Evolutionary conservation across 2,113 vertebrate genomes (phyloP).

Genomic region (Camarhynchus parvulus): DNA sequence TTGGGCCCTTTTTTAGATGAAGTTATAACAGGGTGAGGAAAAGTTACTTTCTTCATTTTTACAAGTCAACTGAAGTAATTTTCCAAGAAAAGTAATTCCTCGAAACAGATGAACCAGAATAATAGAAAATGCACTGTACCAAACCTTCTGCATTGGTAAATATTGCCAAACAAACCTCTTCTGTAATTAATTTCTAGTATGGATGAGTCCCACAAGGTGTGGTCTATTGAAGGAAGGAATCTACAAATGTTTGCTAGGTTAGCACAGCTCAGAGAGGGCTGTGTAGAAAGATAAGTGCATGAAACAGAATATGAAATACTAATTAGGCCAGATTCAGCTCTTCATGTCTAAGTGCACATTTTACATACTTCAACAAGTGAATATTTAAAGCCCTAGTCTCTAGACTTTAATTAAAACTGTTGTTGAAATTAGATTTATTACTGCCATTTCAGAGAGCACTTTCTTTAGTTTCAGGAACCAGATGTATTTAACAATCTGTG

Average conservation of each 20-base stretch:
- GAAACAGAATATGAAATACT: neutral
- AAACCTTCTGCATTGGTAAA: neutral
- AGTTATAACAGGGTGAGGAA: slow-evolving; percentile 4
- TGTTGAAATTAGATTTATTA: slow-evolving; percentile 69
- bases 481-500: slow-evolving; percentile 67
- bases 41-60: slow-evolving; percentile 9
- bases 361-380: slow-evolving; percentile 16
- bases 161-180: neutral
- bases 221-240: neutral
- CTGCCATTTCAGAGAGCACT: slow-evolving; percentile 61
- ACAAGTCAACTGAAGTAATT: neutral
- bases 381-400: slow-evolving; percentile 40
- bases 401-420: slow-evolving; percentile 70
- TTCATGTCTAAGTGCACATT: neutral
- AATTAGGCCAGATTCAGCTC: neutral
- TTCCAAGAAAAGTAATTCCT: neutral
- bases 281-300: neutral
- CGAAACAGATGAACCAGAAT: neutral
- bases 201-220: neutral
- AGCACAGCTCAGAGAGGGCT: neutral
- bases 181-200: neutral
- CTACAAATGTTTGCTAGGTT: neutral
- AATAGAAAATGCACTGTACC: neutral
- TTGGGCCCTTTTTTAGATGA: slow-evolving; percentile 44
- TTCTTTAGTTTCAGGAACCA: slow-evolving; percentile 66